Evolutionary conservation across 1,140 invertebrate genomes (phyloP), one percentile per base, ranked within the genome.

Genomic region (Bacillus rossius): DNA sequence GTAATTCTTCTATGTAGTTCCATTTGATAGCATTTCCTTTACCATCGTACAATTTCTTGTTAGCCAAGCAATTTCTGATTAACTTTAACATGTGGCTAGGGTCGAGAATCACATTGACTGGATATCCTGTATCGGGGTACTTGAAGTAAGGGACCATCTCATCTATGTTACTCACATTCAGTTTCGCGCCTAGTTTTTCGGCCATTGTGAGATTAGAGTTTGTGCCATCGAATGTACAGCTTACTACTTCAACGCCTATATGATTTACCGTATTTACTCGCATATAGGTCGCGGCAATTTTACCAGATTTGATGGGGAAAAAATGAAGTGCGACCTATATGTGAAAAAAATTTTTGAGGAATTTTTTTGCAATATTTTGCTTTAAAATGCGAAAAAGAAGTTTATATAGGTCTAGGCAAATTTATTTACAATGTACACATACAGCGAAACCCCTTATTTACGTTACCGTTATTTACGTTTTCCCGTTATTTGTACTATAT

Each of bases 71-170:
- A n/a, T 51, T 51, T 8, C 19, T 7, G n/a, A 40, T 4, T 40
- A 55, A 55, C 23, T 38, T 55, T 45, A 55, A 55, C 52, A 55
- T 55, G 16, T 55, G 52, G 40, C 52, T 45, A 19, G 52, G 29
- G 20, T 55, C 52, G 8, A 55, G 22, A 17, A 55, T 17, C 4
- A 55, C 13, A 8, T 17, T 43, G 5, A 55, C 5, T 41, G 8
- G 16, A 8, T 38, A 45, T 47, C 17, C 43, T n/a, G 16, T 19
- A 55, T 4, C 40, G 8, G 23, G 34, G 8, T 23, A 45, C 22
- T 19, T 19, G 43, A 45, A 45, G 22, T 45, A 23, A 5, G 43
- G 17, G 5, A 19, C 22, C 13, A 40, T 40, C 4, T 23, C 17
- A 19, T 13, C 8, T 7, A 23, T n/a, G 43, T 20, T n/a, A 20